Percentiles rank a stretch among this genome's conserved stretches.
These are phyloP conservation scores for Tenthredo amoena DNA, from an alignment of 2,888 invertebrate genomes.

Conservation along the genomic window DNA sequence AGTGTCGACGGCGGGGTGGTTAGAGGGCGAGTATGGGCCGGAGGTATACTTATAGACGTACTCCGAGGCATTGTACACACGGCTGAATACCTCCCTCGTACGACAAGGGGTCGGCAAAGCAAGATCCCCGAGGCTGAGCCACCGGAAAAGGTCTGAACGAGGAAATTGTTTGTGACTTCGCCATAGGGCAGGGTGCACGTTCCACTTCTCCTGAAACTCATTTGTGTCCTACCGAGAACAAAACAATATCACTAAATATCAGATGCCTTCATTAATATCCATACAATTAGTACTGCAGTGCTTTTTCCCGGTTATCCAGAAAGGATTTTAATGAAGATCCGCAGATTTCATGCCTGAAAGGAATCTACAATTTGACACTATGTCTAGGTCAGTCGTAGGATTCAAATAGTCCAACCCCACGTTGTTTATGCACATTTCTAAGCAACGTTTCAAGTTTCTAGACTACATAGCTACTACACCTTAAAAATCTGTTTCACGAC, in stretches of 20 bases:
- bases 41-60: conserved; percentile 35
- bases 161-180: conserved; percentile 37
- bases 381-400: not conserved
- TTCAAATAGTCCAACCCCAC: not conserved
- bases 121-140: conserved; percentile 26
- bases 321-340: not conserved
- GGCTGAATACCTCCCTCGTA: conserved; percentile 12
- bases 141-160: conserved; percentile 30
- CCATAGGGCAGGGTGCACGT: not conserved
- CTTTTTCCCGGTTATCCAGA: not conserved
- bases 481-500: not conserved
- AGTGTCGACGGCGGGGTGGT: conserved; percentile 16
- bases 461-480: not conserved
- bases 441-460: not conserved
- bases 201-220: conserved; percentile 10
- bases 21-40: conserved; percentile 9
- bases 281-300: not conserved
- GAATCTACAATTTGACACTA: not conserved
- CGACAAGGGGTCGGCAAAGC: not conserved
- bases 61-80: conserved; percentile 24
- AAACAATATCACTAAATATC: conserved; percentile 26
- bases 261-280: not conserved
- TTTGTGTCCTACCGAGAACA: not conserved
- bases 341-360: not conserved
- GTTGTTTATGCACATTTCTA: not conserved